These are phyloP conservation scores for Labroides dimidiatus DNA, from an alignment of 2,797 vertebrate species.

Conservation along the genomic window DNA sequence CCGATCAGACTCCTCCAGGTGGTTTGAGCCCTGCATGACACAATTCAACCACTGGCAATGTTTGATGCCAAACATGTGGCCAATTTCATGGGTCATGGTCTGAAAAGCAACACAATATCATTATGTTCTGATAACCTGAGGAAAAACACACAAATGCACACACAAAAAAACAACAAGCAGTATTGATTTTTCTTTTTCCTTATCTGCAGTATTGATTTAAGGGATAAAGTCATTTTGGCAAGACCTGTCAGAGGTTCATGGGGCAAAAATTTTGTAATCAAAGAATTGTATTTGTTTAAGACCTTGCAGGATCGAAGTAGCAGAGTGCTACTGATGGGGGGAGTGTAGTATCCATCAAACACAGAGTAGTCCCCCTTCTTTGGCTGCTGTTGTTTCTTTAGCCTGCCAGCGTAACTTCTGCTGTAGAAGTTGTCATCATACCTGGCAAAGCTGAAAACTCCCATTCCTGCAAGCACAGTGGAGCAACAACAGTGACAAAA, in stretches of 20 bases:
- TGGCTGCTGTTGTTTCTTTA: constrained; percentile 65
- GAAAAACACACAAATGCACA: background rate
- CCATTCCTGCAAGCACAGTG: constrained; percentile 80
- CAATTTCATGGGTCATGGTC: constrained; percentile 84
- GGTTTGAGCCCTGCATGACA: constrained; percentile 87
- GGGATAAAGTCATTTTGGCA: background rate
- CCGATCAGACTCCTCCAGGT: constrained; percentile 82
- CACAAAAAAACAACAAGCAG: background rate
- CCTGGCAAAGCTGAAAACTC: constrained; percentile 90
- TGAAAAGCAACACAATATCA: constrained; percentile 47
- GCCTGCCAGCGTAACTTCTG: constrained; percentile 73
- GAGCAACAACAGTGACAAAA: background rate
- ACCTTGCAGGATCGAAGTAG: constrained; percentile 87
- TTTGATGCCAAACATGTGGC: constrained; percentile 83
- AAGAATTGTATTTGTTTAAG: constrained; percentile 7
- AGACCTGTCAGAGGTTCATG: constrained; percentile 12
- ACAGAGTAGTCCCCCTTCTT: constrained; percentile 80
- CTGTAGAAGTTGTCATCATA: constrained; percentile 87
- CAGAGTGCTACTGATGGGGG: constrained; percentile 80
- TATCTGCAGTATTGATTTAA: background rate
- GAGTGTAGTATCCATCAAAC: constrained; percentile 83
- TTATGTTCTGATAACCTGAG: background rate
- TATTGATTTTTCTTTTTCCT: constrained; percentile 6
- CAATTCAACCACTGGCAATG: constrained; percentile 86
- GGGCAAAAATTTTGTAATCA: constrained; percentile 1